Base-by-base conservation (phyloP, 2,113 vertebrate genomes). In the Limnothrissa miodon region DNA sequence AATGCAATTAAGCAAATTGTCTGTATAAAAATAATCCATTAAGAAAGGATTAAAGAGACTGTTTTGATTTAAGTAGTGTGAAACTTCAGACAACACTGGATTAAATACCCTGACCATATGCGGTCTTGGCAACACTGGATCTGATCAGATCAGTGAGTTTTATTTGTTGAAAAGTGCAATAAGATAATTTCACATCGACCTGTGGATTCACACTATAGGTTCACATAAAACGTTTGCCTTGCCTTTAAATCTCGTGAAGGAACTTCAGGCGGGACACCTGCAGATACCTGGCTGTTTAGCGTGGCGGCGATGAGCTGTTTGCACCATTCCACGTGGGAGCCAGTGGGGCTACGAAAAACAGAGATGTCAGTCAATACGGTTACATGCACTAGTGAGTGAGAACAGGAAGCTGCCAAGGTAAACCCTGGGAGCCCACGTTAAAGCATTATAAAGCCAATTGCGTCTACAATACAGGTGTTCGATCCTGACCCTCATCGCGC, bases 221-320 rank as follows among this genome's bases (percentile, higher is more conserved):
- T n/a, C 46, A 44, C 29, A 23, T 45, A 4, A 45, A 62, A 78
- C 39, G 0, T 33, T 4, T 36, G 4, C 19, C 83, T 85, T 86
- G 98, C 98, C 96, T 95, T 96, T 88, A 92, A 95, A 74, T 99
- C 97, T 87, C 95, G 94, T 91, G 89, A 93, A 46, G 94, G 84
- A 42, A 87, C 85, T 87, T 99, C 97, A 39, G 96, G 87, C 1
- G 95, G 93, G 84, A 94, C 91, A 44, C 95, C 78, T 25, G 93
- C 91, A 62, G 97, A 96, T 91, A 98, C 96, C 93, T 99, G 97
- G 92, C 95, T 99, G 88, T 97, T 98, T 93, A 99, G 96, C 83
- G 98, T 99, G 83, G 98, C 98, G 83, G 98, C 98, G n/a, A 99
- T 99, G 70, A 99, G 95, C 92, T 99, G 97, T 93, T 99, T 99